Evolutionary conservation across 2,113 vertebrate species (phyloP), one percentile per base, ranked within the genome.

Genomic region (Aythya baeri): DNA sequence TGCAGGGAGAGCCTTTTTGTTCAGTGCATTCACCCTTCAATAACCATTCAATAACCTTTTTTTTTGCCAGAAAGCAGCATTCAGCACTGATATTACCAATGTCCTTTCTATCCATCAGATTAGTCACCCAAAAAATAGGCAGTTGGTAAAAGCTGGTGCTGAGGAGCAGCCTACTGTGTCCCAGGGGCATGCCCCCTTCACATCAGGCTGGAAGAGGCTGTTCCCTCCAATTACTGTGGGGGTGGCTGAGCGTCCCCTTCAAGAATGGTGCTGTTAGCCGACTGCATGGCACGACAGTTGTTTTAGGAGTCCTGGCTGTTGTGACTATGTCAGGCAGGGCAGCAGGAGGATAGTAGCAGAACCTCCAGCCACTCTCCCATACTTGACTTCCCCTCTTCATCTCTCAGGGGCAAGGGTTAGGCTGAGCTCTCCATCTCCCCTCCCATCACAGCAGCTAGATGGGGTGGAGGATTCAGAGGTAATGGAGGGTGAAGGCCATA

Each of bases 221-320:
- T 41, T 41, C 38, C 38, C 38, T 61, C 22, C 50, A 21, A 16
- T 68, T 17, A 11, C 25, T 10, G 2, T 21, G 36, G 11, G 11
- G 6, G 18, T 50, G 26, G 34, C 1, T 1, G 31, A 29, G 6
- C 22, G 59, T 23, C 31, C 20, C 70, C 11, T 18, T 2, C 50
- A 44, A 83, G 50, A 22, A n/a, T 34, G 5, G 43, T 49, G 66
- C 32, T 36, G 43, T 16, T 22, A 65, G 49, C 41, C 7, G 29
- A 10, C 49, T 34, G 32, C 22, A 11, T 50, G 76, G 20, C 0
- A 0, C 18, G 29, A 41, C 16, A 41, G 43, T 0, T 1, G 13
- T 11, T 54, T 58, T 20, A 50, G 46, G n/a, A 68, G 59, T 23
- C 46, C 59, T 67, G 0, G 1, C 8, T 68, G 31, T 25, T 55